Evolutionary conservation across 2,888 invertebrate genomes (phyloP), one percentile per base, ranked within the genome.

Genomic region (Lasioglossum marginatum): DNA sequence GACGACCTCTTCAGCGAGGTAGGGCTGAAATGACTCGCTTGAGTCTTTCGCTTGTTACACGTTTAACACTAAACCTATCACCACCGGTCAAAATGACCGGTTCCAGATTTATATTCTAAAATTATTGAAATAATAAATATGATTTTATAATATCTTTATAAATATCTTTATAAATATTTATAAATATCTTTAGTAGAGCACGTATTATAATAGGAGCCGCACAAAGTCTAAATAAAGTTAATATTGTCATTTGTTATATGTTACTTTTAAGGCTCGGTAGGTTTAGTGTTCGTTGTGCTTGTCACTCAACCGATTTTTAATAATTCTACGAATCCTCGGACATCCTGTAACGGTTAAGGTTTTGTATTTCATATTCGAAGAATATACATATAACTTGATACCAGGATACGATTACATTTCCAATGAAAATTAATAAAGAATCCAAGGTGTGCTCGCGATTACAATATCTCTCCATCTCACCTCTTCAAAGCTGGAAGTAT

Each of bases 1-100:
- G 94, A 95, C 88, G 93, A 94, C 85, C 94, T 94, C 91, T 95
- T 94, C 91, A 89, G 91, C 92, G 95, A 95, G 94, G 95, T 95
- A 94, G 75, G 90, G 81, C 43, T 57, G 37, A 4, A 43, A 16
- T 1, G 10, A 31, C 27, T 16, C 27, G 31, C 2, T 27, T 1
- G 14, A 27, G 14, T 27, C 60, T 31, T 27, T 27, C 12, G 14
- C 16, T 14, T 14, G 27, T 60, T 27, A 60, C 27, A 8, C 1
- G 27, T 27, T 45, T 45, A 37, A 37, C 37, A 0, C 37, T 37
- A 37, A 6, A 37, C 37, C 37, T 37, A 37, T 6, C 37, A 37
- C 5, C 37, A 6, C 37, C 37, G 37, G 6, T 37, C 37, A 0
- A 37, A 37, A 37, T 37, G 6, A 37, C 37, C 37, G 37, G 37